Base-by-base conservation (phyloP, 2,113 vertebrate species). In the Hippotragus niger region DNA sequence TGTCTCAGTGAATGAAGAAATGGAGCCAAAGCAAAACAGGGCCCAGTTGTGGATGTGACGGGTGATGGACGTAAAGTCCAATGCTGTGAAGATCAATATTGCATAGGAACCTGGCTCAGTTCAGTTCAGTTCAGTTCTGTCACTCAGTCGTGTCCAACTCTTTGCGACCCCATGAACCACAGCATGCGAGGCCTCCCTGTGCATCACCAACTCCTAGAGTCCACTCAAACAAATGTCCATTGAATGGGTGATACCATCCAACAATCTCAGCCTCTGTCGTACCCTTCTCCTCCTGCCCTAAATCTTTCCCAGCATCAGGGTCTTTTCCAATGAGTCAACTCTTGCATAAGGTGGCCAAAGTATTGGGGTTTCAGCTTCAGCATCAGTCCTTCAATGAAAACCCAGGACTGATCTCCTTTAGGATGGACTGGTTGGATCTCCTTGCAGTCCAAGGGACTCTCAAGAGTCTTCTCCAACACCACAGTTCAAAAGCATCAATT, bases 11-110 rank as follows among this genome's bases (percentile, higher is more conserved):
- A 94, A 85, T 25, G 27, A 90, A 90, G 8, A 87, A 45, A 82
- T 71, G n/a, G 5, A 71, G 2, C 21, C 67, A 71, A 23, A 71
- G 19, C 2, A 1, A 71, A 23, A 71, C n/a, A 40, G 10, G 21
- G 67, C 19, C n/a, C 19, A 40, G 67, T 23, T 40, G n/a, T 40
- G 67, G n/a, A 40, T 71, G 10, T 71, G 67, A 71, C n/a, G 40
- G n/a, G 10, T 71, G 9, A 71, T 40, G n/a, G 5, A 71, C 0
- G 0, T 71, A 71, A 71, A 71, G n/a, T 71, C 19, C 0, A 0
- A 40, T 23, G 10, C n/a, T 23, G 19, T 40, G 23, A 71, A 71
- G n/a, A 40, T 71, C n/a, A 71, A 71, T 40, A 40, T 23, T 71
- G 5, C n/a, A 71, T 6, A 71, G 19, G n/a, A 40, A 71, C n/a